Evolutionary conservation across 2,888 invertebrate species (phyloP), one percentile per base, ranked within the genome.

Genomic region (Alloscopus bannaensis): DNA sequence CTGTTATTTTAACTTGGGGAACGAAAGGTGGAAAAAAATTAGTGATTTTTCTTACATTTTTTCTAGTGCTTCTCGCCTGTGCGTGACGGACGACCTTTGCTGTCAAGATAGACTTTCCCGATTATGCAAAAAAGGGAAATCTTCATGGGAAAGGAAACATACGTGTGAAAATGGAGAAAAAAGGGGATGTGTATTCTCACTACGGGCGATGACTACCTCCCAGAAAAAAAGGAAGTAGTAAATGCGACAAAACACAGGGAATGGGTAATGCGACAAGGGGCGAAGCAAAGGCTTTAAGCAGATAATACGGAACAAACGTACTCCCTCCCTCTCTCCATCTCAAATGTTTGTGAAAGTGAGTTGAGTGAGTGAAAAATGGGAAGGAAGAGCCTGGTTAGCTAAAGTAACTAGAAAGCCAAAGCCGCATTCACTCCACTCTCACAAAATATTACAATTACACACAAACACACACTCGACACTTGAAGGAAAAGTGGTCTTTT

Each of bases 51-150:
- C n/a, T n/a, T 36, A 31, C 31, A 36, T 20, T 57, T 55, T 55
- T 55, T 16, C 55, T 22, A n/a, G n/a, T 8, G 13, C 18, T 16
- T 45, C 18, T 45, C 45, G 22, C 11, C 22, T 55, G 22, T 55
- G 20, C 42, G 29, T 64, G 52, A 64, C 26, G 26, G 47, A 29
- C n/a, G 11, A 55, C 50, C 62, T 36, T 52, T 50, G 36, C 11
- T 52, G 47, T 52, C 62, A 64, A 42, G 64, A 64, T 84, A 84
- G 83, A 82, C 84, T 82, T 84, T 80, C 69, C 81, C 84, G 86
- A 86, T 86, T 86, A 86, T 86, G 86, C 84, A 86, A 86, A 86
- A 62, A 84, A 84, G 83, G 83, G 81, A 86, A 86, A 85, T 86
- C 86, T 86, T 85, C 86, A 85, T 86, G 86, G 84, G 86, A 86